A percentile compares a stretch with the other conserved stretches of the same genome.
Evolutionary conservation across 1,140 invertebrate species (phyloP).

Genomic region (Nasonia giraulti): DNA sequence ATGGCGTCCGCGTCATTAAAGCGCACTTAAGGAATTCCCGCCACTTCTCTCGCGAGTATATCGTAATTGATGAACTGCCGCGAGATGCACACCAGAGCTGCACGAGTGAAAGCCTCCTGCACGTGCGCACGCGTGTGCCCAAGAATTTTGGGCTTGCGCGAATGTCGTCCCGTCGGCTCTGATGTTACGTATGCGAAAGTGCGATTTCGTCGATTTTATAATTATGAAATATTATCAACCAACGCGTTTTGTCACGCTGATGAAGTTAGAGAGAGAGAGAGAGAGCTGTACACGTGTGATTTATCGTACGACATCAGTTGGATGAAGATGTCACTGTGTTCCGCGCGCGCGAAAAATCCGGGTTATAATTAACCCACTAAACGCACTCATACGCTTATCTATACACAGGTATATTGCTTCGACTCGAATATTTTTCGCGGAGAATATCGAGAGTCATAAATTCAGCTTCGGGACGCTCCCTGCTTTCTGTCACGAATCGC

Average conservation of each 20-base stretch:
- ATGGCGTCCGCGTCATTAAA: slow-evolving; percentile 16
- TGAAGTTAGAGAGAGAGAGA: too few species aligned
- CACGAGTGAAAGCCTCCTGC: slow-evolving; percentile 29
- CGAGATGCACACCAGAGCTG: neutral
- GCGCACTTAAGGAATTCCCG: slow-evolving; percentile 9
- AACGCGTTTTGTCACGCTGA: too few species aligned
- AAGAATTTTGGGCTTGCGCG: neutral
- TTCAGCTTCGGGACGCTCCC: slow-evolving; percentile 40
- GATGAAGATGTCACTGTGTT: neutral
- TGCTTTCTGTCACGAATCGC: slow-evolving; percentile 46
- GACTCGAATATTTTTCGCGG: slow-evolving; percentile 6
- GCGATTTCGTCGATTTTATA: neutral
- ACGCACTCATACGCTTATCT: neutral
- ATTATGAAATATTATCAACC: too few species aligned
- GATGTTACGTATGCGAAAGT: too few species aligned
- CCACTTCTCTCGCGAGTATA: neutral
- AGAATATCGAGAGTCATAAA: slow-evolving; percentile 35
- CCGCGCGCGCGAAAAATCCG: too few species aligned
- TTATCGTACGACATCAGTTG: too few species aligned
- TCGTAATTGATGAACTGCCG: slow-evolving; percentile 38
- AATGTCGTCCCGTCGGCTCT: neutral
- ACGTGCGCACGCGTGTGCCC: neutral
- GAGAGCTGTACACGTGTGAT: too few species aligned
- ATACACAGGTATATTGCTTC: neutral
- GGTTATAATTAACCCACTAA: neutral